Conservation (phyloP, 2,888 invertebrate species). For the Zele albiditarsus region DNA sequence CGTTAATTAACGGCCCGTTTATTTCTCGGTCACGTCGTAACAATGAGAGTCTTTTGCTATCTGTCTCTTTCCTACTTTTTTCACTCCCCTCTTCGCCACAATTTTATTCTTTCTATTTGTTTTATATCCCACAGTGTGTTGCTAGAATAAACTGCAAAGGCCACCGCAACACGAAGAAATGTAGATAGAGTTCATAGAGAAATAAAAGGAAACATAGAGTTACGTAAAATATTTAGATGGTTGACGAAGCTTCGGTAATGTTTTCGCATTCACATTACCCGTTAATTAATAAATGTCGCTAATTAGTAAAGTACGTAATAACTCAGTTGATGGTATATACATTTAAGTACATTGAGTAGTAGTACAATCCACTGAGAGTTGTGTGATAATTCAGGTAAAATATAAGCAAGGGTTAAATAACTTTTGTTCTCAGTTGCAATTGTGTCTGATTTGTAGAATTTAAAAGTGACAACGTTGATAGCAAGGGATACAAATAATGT, state of each 20-base stretch:
- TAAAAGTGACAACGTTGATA: background rate
- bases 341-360: background rate
- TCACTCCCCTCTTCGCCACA: conserved; percentile 12
- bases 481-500: background rate
- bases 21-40: conserved; percentile 53
- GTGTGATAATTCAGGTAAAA: background rate
- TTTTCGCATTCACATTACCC: conserved; percentile 45
- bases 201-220: conserved; percentile 20
- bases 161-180: background rate
- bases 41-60: conserved; percentile 43
- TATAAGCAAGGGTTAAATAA: background rate
- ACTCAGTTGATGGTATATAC: conserved; percentile 37
- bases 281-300: conserved; percentile 56
- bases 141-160: background rate
- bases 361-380: background rate
- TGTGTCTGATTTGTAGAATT: background rate
- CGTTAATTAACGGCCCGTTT: conserved; percentile 52
- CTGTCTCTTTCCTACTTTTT: conserved; percentile 24
- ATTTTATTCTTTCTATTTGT: conserved; percentile 43
- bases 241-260: conserved; percentile 35
- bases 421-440: background rate
- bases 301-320: conserved; percentile 52
- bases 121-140: conserved; percentile 24
- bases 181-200: background rate
- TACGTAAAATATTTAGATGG: conserved; percentile 34